These are phyloP conservation scores for Arctia plantaginis DNA, from an alignment of 2,888 invertebrate genomes.

Conservation along the genomic window DNA sequence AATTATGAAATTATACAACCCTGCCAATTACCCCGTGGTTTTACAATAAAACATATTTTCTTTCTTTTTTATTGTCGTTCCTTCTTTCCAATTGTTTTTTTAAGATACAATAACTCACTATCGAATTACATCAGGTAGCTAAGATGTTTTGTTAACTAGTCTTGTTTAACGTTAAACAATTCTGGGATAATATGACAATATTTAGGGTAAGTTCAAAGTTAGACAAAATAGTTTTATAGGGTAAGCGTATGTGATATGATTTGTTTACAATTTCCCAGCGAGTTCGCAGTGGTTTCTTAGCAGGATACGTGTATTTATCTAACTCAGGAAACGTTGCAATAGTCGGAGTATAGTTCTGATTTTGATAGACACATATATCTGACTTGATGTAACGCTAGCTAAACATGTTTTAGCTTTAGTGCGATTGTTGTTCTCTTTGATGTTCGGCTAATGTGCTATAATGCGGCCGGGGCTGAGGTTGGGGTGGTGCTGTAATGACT, in stretches of 20 bases:
- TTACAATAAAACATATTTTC: too few species aligned
- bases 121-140: too few species aligned
- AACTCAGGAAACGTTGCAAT: background rate
- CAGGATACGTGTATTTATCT: background rate
- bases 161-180: too few species aligned
- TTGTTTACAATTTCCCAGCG: too few species aligned
- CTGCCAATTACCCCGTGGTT: too few species aligned
- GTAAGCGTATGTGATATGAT: background rate
- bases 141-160: too few species aligned
- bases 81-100: too few species aligned
- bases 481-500: conserved; percentile 49
- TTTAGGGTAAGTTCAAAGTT: background rate
- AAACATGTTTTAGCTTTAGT: conserved; percentile 41
- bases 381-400: conserved; percentile 25
- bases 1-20: too few species aligned
- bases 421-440: conserved; percentile 59
- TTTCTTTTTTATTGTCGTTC: too few species aligned
- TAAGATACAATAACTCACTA: too few species aligned
- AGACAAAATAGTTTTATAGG: background rate
- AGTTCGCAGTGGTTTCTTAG: too few species aligned
- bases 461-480: conserved; percentile 46
- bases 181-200: too few species aligned
- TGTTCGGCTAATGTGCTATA: conserved; percentile 63
- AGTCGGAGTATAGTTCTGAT: background rate
- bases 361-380: conserved; percentile 2